These are phyloP conservation scores for Paralvinella palmiformis DNA, from an alignment of 1,140 invertebrate genomes.

Conservation along the genomic window DNA sequence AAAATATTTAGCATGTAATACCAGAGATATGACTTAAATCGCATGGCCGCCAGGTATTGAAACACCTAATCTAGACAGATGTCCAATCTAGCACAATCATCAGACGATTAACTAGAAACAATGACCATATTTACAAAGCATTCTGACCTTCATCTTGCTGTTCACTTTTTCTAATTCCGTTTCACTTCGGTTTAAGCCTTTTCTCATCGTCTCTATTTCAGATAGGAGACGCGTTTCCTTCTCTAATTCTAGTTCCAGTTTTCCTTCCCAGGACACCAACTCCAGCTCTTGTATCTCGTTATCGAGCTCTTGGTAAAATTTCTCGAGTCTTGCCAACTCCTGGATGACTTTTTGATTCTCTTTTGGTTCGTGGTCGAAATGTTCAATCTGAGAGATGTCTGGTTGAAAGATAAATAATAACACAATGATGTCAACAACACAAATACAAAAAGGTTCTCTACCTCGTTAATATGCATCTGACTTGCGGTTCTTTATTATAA, in stretches of 20 bases:
- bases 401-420: slow-evolving; percentile 60
- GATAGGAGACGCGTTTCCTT: slow-evolving; percentile 79
- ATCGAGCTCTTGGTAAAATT: slow-evolving; percentile 67
- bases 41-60: no score
- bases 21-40: no score
- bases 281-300: slow-evolving; percentile 59
- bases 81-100: no score
- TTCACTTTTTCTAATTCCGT: slow-evolving; percentile 80
- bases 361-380: slow-evolving; percentile 76
- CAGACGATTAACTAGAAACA: no score
- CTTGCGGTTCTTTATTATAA: slow-evolving; percentile 48
- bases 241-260: slow-evolving; percentile 20
- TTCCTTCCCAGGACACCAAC: slow-evolving; percentile 60
- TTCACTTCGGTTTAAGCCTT: slow-evolving; percentile 79
- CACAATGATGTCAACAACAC: background rate
- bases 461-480: background rate
- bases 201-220: slow-evolving; percentile 73
- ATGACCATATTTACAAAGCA: no score
- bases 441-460: background rate
- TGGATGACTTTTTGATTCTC: slow-evolving; percentile 74
- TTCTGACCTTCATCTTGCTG: no score
- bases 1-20: no score
- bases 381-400: slow-evolving; percentile 83
- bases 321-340: slow-evolving; percentile 70
- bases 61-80: slow-evolving; percentile 14